phyloP scores from a whole-genome alignment of 2,888 invertebrate species.

The Syrista parreyssii region DNA sequence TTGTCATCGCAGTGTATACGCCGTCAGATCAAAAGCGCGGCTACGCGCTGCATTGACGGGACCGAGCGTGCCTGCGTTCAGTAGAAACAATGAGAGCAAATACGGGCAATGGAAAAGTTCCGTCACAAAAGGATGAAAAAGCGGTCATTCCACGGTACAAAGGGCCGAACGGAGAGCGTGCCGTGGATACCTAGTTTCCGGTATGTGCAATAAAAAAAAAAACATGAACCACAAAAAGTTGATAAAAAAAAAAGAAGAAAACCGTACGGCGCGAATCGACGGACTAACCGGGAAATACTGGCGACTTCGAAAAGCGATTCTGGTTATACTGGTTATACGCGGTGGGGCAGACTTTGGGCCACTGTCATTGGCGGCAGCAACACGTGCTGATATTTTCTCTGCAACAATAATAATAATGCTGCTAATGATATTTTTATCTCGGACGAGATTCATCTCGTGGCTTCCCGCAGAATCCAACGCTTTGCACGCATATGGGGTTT shows the following conservation, averaged over 20 bases:
- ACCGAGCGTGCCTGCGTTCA: constrained; percentile 24
- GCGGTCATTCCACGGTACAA: constrained; percentile 52
- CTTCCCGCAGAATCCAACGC: not conserved
- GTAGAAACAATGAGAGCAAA: constrained; percentile 60
- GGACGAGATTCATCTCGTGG: not conserved
- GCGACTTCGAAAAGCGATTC: not conserved
- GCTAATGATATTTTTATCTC: no score
- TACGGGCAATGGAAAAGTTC: constrained; percentile 58
- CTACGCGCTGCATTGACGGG: constrained; percentile 35
- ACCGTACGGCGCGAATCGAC: constrained; percentile 15
- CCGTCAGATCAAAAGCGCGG: constrained; percentile 54
- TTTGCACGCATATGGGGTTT: not conserved
- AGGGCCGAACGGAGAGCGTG: constrained; percentile 50
- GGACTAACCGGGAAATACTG: not conserved
- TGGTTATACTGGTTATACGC: not conserved
- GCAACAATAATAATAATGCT: not conserved
- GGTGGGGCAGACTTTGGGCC: not conserved
- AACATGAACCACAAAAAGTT: constrained; percentile 9
- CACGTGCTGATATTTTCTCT: not conserved
- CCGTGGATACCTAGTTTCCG: constrained; percentile 45
- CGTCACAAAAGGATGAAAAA: constrained; percentile 51
- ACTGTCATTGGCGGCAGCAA: not conserved
- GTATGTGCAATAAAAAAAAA: constrained; percentile 41
- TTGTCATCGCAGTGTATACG: constrained; percentile 30
- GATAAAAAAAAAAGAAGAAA: constrained; percentile 29